These are phyloP conservation scores for Luehdorfia chinensis DNA, from an alignment of 1,140 invertebrate genomes.

Conservation along the genomic window DNA sequence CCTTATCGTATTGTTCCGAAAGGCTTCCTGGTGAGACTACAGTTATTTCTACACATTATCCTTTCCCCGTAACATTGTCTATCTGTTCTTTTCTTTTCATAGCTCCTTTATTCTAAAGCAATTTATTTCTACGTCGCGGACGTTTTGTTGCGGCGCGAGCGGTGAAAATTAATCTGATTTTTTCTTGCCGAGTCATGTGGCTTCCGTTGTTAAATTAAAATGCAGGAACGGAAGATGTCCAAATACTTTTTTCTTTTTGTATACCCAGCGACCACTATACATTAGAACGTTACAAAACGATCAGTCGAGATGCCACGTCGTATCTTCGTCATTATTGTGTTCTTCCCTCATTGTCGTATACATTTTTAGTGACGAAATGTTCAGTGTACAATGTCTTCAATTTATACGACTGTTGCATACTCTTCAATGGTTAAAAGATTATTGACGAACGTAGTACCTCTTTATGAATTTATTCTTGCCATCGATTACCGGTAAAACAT, in stretches of 20 bases:
- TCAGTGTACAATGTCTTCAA: constrained; percentile 17
- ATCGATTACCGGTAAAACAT: not conserved
- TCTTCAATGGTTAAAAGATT: constrained; percentile 12
- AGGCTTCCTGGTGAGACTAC: constrained; percentile 60
- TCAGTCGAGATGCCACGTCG: constrained; percentile 32
- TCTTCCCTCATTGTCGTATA: not conserved
- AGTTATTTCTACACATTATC: constrained; percentile 51
- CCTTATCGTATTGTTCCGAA: constrained; percentile 48
- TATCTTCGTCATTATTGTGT: constrained; percentile 20
- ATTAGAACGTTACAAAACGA: constrained; percentile 28
- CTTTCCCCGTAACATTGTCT: constrained; percentile 34
- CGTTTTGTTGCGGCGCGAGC: constrained; percentile 28
- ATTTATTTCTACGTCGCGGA: constrained; percentile 47
- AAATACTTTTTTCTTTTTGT: constrained; percentile 34
- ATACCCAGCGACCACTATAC: constrained; percentile 23
- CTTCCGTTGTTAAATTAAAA: constrained; percentile 69
- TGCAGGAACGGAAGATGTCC: constrained; percentile 44
- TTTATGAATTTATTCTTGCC: constrained; percentile 10
- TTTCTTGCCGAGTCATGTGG: constrained; percentile 61
- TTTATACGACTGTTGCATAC: constrained; percentile 12
- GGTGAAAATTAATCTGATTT: constrained; percentile 61
- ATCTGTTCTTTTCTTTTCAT: constrained; percentile 34
- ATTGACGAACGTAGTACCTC: constrained; percentile 4
- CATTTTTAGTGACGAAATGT: constrained; percentile 16
- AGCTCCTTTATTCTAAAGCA: constrained; percentile 41